Percentiles rank a stretch among this genome's conserved stretches.
Evolutionary conservation across 2,113 vertebrate species (phyloP).

Genomic region (Leucoraja erinaceus): DNA sequence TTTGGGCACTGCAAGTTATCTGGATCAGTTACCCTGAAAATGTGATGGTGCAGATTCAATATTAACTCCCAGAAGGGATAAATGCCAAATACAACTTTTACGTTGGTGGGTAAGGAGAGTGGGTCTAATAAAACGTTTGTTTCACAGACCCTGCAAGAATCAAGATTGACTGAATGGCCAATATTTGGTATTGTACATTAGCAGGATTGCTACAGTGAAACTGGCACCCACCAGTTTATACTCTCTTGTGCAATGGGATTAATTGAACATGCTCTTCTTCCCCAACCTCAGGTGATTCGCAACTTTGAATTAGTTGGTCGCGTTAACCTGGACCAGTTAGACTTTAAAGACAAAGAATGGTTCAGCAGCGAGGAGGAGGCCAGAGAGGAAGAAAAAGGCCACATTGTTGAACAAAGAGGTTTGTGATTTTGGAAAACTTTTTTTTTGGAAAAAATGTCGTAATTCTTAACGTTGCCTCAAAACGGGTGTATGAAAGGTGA

Average conservation of each 20-base stretch:
- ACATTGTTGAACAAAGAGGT: constrained; percentile 61
- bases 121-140: background rate
- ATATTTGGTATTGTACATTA: too few relatives aligned
- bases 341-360: constrained; percentile 76
- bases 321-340: constrained; percentile 91
- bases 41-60: background rate
- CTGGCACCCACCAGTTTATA: too few relatives aligned
- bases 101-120: background rate
- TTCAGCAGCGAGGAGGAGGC: constrained; percentile 76
- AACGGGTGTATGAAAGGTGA: background rate
- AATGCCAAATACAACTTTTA: background rate
- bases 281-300: constrained; percentile 74
- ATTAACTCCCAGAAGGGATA: background rate
- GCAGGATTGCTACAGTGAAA: too few relatives aligned
- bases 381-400: constrained; percentile 61
- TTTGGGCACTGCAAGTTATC: too few relatives aligned
- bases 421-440: constrained; percentile 42
- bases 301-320: constrained; percentile 95
- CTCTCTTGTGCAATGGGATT: background rate
- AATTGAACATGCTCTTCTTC: background rate
- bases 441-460: background rate
- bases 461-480: background rate
- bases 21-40: too few relatives aligned
- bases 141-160: background rate
- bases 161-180: background rate